A percentile compares a stretch with the other conserved stretches of the same genome.
phyloP scores from a whole-genome alignment of 2,888 invertebrate species.

The Amblyteles armatorius region DNA sequence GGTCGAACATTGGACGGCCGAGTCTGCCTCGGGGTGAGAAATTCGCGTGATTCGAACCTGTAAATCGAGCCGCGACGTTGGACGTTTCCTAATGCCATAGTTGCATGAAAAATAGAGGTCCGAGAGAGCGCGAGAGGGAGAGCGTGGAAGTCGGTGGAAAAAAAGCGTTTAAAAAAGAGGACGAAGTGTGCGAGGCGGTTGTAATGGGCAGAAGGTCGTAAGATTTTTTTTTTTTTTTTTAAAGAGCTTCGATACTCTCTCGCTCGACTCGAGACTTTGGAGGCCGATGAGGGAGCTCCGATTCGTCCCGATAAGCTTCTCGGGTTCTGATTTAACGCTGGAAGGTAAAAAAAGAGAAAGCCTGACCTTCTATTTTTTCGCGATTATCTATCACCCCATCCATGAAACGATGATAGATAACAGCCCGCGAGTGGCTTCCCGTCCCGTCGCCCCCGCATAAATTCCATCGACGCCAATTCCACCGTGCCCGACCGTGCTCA shows the following conservation, averaged over 20 bases:
- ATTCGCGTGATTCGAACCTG: conserved; percentile 68
- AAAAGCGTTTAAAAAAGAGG: background rate
- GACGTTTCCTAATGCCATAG: conserved; percentile 61
- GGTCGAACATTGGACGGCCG: conserved; percentile 8
- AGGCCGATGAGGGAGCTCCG: conserved; percentile 22
- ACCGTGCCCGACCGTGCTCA: conserved; percentile 6
- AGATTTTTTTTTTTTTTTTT: conserved; percentile 20
- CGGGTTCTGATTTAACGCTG: conserved; percentile 7
- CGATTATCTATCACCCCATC: conserved; percentile 25
- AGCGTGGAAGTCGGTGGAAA: conserved; percentile 48
- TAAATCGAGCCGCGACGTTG: conserved; percentile 67
- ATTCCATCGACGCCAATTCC: conserved; percentile 15
- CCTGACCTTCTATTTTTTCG: conserved; percentile 1
- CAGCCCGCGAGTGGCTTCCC: conserved; percentile 5
- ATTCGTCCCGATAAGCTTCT: conserved; percentile 13
- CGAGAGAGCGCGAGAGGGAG: no score
- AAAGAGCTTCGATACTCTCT: conserved; percentile 3
- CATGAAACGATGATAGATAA: conserved; percentile 36
- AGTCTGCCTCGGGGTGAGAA: conserved; percentile 1
- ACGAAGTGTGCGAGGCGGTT: conserved; percentile 20
- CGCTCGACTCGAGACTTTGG: conserved; percentile 17
- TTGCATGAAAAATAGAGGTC: conserved; percentile 61
- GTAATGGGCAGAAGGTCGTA: conserved; percentile 25
- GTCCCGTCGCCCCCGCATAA: conserved; percentile 4
- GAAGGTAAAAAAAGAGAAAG: conserved; percentile 12